phyloP scores from a whole-genome alignment of 2,797 vertebrate genomes.

The Hoplostethus mediterraneus region DNA sequence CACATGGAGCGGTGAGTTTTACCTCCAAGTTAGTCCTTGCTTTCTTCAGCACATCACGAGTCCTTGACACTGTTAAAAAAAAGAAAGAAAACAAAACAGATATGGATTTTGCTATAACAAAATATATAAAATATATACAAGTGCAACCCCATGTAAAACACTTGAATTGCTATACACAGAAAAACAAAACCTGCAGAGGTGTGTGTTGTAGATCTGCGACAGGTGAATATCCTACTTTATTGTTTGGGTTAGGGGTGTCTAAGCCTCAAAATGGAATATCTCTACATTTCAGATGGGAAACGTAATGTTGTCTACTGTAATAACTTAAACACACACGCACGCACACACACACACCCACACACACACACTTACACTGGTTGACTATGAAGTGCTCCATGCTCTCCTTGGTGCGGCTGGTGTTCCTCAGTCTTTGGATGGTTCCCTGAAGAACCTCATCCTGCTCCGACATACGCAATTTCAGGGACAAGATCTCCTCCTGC shows the following conservation, averaged over 20 bases:
- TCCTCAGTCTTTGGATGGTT: constrained; percentile 85
- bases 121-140: not conserved
- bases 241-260: too few species aligned
- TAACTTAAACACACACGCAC: too few species aligned
- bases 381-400: constrained; percentile 95
- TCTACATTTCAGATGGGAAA: too few species aligned
- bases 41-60: constrained; percentile 93
- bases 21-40: constrained; percentile 95
- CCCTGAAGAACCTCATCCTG: constrained; percentile 90
- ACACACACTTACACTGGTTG: constrained; percentile 89
- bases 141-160: not conserved
- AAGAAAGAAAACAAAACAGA: constrained; percentile 1
- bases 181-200: not conserved
- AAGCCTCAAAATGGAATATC: too few species aligned
- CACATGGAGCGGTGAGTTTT: constrained; percentile 1
- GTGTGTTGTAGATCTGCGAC: too few species aligned
- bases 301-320: too few species aligned
- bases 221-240: too few species aligned
- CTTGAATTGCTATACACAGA: not conserved
- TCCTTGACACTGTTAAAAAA: constrained; percentile 89
- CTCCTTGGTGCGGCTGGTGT: constrained; percentile 89
- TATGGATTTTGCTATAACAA: not conserved
- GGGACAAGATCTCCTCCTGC: constrained; percentile 88
- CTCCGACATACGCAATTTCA: constrained; percentile 86
- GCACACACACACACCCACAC: constrained; percentile 4